Percentiles rank a stretch among this genome's conserved stretches.
Evolutionary conservation across 1,140 invertebrate genomes (phyloP).

Genomic region (Coenobita brevimanus): DNA sequence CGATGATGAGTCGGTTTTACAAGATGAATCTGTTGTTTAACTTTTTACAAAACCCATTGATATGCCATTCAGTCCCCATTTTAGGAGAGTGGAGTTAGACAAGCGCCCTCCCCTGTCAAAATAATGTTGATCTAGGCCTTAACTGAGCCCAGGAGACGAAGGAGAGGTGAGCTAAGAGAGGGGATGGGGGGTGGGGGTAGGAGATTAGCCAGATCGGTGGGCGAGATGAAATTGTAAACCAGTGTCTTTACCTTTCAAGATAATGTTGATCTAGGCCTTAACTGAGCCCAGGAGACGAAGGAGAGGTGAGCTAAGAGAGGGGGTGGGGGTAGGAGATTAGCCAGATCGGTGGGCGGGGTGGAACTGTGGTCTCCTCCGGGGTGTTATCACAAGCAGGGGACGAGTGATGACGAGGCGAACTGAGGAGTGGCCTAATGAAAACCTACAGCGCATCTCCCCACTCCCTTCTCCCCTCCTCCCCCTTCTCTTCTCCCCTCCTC

Average conservation of each 20-base stretch:
- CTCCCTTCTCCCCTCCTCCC: neutral
- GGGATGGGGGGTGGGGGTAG: neutral
- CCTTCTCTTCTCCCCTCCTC: no score
- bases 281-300: neutral
- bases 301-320: neutral
- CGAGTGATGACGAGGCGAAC: conserved; percentile 59
- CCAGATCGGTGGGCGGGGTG: conserved; percentile 60
- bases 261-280: neutral
- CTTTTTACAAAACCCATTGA: conserved; percentile 49
- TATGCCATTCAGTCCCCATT: conserved; percentile 23
- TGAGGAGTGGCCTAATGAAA: conserved; percentile 60
- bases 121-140: neutral
- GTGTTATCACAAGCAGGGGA: conserved; percentile 59
- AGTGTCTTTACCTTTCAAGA: neutral
- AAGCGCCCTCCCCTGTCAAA: neutral
- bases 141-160: neutral
- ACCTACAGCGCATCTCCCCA: conserved; percentile 13
- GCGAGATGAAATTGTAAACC: conserved; percentile 8
- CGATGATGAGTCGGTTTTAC: conserved; percentile 38
- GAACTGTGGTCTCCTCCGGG: conserved; percentile 55
- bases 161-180: neutral
- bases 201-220: conserved; percentile 62
- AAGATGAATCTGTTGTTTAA: conserved; percentile 53
- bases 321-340: conserved; percentile 37
- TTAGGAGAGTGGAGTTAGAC: neutral